Percentiles rank a stretch among this genome's conserved stretches.
phyloP scores from a whole-genome alignment of 2,797 vertebrate species.

The Sebastes glaucus region DNA sequence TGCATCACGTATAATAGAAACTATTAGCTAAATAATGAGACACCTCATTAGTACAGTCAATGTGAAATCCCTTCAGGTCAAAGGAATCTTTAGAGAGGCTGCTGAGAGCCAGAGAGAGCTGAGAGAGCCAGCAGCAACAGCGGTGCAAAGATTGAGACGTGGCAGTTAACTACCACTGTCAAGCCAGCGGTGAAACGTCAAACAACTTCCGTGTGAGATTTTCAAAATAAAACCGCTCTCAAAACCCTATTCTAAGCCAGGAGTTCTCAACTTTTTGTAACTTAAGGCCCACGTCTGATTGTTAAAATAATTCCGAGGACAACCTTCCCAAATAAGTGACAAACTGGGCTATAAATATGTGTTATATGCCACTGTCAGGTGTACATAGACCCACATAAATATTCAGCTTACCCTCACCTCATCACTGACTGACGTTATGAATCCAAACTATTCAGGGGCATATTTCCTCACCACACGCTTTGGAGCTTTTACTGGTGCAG shows the following conservation, averaged over 20 bases:
- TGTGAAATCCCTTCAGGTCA: conserved; percentile 3
- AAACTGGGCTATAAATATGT: too few species aligned
- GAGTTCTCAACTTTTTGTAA: too few species aligned
- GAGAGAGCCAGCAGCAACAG: conserved; percentile 1
- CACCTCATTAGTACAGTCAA: background rate
- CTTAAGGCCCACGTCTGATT: too few species aligned
- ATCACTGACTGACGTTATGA: accelerated
- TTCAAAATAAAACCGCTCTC: conserved; percentile 44
- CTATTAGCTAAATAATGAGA: background rate
- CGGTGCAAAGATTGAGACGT: conserved; percentile 86
- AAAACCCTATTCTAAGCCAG: accelerated
- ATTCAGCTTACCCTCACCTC: too few species aligned
- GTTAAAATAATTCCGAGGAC: too few species aligned
- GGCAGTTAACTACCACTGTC: conserved; percentile 79
- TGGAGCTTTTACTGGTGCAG: too few species aligned
- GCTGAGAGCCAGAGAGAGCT: conserved; percentile 5
- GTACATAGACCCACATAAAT: too few species aligned
- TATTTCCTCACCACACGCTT: too few species aligned
- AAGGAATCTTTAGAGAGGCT: background rate
- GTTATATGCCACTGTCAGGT: too few species aligned
- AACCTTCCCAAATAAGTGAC: too few species aligned
- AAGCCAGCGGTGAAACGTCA: background rate
- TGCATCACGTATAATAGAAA: background rate
- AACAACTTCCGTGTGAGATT: accelerated
- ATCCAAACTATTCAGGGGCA: too few species aligned